Percentiles rank a stretch among this genome's conserved stretches.
phyloP scores from a whole-genome alignment of 2,113 vertebrate species.

The Hylia prasina region DNA sequence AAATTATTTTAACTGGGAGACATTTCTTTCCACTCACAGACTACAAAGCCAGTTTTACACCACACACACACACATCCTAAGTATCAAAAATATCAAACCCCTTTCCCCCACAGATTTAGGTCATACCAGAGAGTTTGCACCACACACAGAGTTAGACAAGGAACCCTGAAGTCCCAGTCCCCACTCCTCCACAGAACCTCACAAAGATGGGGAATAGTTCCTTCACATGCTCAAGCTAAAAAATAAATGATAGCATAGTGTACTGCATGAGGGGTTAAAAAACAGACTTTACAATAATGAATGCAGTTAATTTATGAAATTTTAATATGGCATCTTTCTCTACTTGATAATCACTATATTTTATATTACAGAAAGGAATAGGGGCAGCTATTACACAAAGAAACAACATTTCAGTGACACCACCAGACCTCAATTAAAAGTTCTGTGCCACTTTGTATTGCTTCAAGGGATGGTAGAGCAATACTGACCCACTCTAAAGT shows the following conservation, averaged over 20 bases:
- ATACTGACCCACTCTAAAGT: not conserved
- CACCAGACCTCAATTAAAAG: slow-evolving; percentile 43
- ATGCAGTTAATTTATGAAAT: not conserved
- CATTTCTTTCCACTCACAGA: not conserved
- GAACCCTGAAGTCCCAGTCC: not conserved
- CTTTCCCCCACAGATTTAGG: not conserved
- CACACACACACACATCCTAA: not conserved
- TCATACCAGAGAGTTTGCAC: not conserved
- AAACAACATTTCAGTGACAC: not conserved
- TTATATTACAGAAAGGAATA: not conserved
- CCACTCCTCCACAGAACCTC: not conserved
- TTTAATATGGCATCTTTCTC: not conserved
- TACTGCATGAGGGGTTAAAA: not conserved
- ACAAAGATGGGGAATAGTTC: not conserved
- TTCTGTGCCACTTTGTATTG: not conserved
- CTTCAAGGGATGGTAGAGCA: not conserved
- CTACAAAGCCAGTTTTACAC: not conserved
- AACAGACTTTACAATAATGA: not conserved
- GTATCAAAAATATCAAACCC: not conserved
- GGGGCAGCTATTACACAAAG: not conserved
- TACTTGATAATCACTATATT: not conserved
- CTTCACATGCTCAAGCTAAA: not conserved
- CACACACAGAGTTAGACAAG: not conserved
- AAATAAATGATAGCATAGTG: not conserved
- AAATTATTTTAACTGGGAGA: not conserved